Percentiles rank a stretch among this genome's conserved stretches.
These are phyloP conservation scores for Capitella teleta DNA, from an alignment of 1,140 invertebrate species.

Conservation along the genomic window DNA sequence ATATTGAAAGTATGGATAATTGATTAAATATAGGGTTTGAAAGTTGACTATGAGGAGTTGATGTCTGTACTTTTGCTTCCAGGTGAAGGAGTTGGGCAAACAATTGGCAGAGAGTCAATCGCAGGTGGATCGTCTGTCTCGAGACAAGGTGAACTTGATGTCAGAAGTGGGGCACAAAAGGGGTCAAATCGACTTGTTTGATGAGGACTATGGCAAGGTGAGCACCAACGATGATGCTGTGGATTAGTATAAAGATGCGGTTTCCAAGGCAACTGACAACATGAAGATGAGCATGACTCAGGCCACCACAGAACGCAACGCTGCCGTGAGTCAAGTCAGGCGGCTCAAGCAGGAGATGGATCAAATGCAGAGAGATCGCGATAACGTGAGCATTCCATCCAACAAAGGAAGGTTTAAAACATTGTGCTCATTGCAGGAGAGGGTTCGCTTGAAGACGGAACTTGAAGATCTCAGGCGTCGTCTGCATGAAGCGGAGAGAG, in stretches of 20 bases:
- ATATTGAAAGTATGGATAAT: no score
- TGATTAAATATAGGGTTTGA: no score
- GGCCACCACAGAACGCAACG: conserved; percentile 23
- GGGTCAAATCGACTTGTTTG: conserved; percentile 15
- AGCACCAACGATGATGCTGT: neutral
- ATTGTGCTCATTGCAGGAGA: conserved; percentile 18
- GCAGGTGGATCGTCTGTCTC: conserved; percentile 20
- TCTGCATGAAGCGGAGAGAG: conserved; percentile 23
- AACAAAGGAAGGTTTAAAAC: neutral
- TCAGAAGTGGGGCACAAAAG: conserved; percentile 22
- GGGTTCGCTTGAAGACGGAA: conserved; percentile 18
- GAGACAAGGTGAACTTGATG: conserved; percentile 23
- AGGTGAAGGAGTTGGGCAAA: conserved; percentile 24
- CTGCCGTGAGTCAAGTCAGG: conserved; percentile 20
- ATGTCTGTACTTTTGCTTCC: neutral
- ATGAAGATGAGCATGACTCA: conserved; percentile 23
- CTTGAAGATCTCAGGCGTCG: conserved; percentile 21
- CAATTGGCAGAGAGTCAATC: conserved; percentile 16
- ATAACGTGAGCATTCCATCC: conserved; percentile 18
- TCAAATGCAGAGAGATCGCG: conserved; percentile 16
- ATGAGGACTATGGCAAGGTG: conserved; percentile 10
- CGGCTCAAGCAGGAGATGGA: conserved; percentile 20
- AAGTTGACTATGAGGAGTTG: no score
- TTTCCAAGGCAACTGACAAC: conserved; percentile 18
- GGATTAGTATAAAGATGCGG: neutral